Percentiles rank a stretch among this genome's conserved stretches.
These are phyloP conservation scores for Lutjanus campechanus DNA, from an alignment of 2,797 vertebrate species.

Conservation along the genomic window DNA sequence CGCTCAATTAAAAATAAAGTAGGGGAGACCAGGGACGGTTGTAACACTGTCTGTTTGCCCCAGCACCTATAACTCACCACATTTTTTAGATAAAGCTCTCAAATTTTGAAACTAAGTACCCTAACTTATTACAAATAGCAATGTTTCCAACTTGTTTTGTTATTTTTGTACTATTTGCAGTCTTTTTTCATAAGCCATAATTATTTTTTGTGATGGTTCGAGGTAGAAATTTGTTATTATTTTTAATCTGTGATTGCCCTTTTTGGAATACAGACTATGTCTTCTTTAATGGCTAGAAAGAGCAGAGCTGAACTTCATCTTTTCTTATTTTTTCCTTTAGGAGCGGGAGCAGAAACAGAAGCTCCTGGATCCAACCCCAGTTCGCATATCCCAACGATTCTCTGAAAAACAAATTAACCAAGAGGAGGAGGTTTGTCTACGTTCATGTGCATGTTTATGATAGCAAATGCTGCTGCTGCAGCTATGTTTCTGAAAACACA, in stretches of 20 bases:
- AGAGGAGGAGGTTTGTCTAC: constrained; percentile 83
- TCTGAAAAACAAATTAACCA: constrained; percentile 83
- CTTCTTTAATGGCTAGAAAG: background rate
- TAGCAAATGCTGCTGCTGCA: background rate
- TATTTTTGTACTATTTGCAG: too few species aligned
- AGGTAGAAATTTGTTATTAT: too few species aligned
- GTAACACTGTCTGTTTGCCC: too few species aligned
- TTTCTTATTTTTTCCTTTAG: constrained; percentile 69
- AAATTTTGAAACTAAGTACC: too few species aligned
- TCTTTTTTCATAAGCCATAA: too few species aligned
- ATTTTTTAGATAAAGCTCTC: too few species aligned
- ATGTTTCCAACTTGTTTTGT: too few species aligned
- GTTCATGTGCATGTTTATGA: background rate
- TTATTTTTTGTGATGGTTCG: too few species aligned
- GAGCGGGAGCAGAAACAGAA: constrained; percentile 91
- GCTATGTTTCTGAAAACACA: background rate
- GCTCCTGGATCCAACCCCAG: constrained; percentile 85
- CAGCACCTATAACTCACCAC: too few species aligned
- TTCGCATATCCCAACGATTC: constrained; percentile 86
- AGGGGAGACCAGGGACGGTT: too few species aligned
- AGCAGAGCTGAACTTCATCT: background rate
- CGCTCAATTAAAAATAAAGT: too few species aligned
- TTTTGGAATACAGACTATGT: background rate
- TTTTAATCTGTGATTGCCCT: background rate
- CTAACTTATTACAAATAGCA: too few species aligned